Conservation (phyloP, 37 sponge, comb jelly and placozoan species). For the Aplysina aerophoba region DNA sequence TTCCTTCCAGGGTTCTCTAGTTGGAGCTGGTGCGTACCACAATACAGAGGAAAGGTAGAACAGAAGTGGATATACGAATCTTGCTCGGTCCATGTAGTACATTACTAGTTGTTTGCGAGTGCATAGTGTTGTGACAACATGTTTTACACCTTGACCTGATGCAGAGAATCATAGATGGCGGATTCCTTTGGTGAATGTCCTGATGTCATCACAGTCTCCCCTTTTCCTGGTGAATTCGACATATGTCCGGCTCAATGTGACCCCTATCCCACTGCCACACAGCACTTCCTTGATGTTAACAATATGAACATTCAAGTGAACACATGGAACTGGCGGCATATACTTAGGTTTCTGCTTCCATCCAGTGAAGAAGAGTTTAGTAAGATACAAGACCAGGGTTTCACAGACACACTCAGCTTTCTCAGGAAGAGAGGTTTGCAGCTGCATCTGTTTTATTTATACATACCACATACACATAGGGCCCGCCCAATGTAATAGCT, state of each 20-base stretch:
- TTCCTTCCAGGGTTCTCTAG: slow-evolving; percentile 64
- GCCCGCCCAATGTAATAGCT: no score
- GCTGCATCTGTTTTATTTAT: not conserved
- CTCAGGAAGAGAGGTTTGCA: slow-evolving; percentile 15
- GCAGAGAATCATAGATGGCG: slow-evolving; percentile 71
- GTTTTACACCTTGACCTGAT: not conserved
- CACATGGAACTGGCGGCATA: not conserved
- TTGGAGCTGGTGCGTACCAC: slow-evolving; percentile 36
- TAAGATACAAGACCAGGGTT: slow-evolving; percentile 33
- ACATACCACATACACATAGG: no score
- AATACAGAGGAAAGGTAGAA: slow-evolving; percentile 64
- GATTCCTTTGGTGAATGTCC: slow-evolving; percentile 38
- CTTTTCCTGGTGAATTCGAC: slow-evolving; percentile 82
- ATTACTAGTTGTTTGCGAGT: no score
- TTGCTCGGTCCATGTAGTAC: no score
- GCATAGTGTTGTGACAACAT: not conserved
- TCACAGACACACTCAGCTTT: slow-evolving; percentile 37
- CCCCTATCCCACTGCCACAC: not conserved
- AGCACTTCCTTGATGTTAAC: slow-evolving; percentile 5
- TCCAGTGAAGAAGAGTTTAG: not conserved
- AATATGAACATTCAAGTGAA: slow-evolving; percentile 15
- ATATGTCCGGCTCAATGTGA: slow-evolving; percentile 58
- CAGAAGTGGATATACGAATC: no score
- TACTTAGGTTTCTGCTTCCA: not conserved
- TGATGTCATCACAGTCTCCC: slow-evolving; percentile 78